phyloP scores from a whole-genome alignment of 2,113 vertebrate genomes.

The Scytalopus superciliaris region DNA sequence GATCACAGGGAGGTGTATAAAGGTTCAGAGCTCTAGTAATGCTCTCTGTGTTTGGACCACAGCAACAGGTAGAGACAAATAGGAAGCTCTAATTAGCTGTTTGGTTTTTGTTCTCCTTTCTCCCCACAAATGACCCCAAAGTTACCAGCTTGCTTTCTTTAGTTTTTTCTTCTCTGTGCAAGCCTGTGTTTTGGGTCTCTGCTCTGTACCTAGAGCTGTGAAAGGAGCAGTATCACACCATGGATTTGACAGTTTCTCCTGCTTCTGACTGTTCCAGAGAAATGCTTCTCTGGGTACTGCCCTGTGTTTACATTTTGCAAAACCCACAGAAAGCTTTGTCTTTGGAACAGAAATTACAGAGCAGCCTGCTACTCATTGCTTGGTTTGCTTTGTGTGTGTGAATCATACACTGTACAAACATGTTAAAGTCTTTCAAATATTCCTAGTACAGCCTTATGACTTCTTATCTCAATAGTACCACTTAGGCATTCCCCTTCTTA shows the following conservation, averaged over 20 bases:
- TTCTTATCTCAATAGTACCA: not conserved
- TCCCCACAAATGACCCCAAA: not conserved
- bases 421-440: not conserved
- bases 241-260: not conserved
- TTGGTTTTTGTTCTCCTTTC: not conserved
- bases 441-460: not conserved
- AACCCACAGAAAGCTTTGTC: not conserved
- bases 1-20: not conserved
- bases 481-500: not conserved
- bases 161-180: not conserved
- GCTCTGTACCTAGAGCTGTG: not conserved
- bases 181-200: not conserved
- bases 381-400: not conserved
- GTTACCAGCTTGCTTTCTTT: not conserved
- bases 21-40: not conserved
- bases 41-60: not conserved
- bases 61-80: not conserved
- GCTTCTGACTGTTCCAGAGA: not conserved
- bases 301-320: not conserved
- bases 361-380: not conserved
- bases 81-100: not conserved
- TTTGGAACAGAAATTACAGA: not conserved
- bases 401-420: not conserved
- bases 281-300: not conserved
- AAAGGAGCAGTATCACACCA: rapidly evolving